phyloP scores from a whole-genome alignment of 2,797 vertebrate species.

The Melanotaenia boesemani region DNA sequence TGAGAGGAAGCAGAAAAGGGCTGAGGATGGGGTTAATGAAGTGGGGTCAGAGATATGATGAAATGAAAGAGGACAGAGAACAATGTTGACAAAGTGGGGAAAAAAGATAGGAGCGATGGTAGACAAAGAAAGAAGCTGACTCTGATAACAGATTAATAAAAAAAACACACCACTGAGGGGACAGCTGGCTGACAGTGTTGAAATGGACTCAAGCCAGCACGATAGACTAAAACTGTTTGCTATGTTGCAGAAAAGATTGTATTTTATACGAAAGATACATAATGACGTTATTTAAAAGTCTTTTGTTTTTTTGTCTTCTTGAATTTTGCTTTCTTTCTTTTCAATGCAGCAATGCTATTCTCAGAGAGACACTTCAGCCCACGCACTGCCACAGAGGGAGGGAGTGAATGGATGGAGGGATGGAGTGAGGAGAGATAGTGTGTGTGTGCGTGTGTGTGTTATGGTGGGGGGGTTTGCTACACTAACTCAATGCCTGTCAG shows the following conservation, averaged over 20 bases:
- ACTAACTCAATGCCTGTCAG: constrained; percentile 40
- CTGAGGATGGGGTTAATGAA: constrained; percentile 10
- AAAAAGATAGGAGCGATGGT: neutral
- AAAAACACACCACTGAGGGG: neutral
- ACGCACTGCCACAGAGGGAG: constrained; percentile 56
- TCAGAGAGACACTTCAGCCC: constrained; percentile 71
- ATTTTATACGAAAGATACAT: neutral
- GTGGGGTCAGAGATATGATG: neutral
- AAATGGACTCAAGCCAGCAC: constrained; percentile 4
- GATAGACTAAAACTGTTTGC: neutral
- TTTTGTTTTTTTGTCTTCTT: constrained; percentile 15
- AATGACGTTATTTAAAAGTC: constrained; percentile 9
- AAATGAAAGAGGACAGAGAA: neutral
- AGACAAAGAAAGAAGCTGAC: constrained; percentile 14
- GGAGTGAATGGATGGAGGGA: constrained; percentile 42
- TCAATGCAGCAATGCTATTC: constrained; percentile 72
- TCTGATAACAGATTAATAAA: constrained; percentile 1
- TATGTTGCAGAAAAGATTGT: neutral
- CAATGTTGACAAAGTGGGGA: neutral
- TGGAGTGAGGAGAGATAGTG: constrained; percentile 12
- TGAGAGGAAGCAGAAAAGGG: constrained; percentile 22
- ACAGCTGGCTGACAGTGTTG: neutral
- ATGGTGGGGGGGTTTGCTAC: constrained; percentile 24
- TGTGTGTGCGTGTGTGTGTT: constrained; percentile 8
- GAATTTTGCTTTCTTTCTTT: constrained; percentile 37